Percentiles rank a stretch among this genome's conserved stretches.
phyloP scores from a whole-genome alignment of 2,797 vertebrate species.

The Cyprinella venusta region DNA sequence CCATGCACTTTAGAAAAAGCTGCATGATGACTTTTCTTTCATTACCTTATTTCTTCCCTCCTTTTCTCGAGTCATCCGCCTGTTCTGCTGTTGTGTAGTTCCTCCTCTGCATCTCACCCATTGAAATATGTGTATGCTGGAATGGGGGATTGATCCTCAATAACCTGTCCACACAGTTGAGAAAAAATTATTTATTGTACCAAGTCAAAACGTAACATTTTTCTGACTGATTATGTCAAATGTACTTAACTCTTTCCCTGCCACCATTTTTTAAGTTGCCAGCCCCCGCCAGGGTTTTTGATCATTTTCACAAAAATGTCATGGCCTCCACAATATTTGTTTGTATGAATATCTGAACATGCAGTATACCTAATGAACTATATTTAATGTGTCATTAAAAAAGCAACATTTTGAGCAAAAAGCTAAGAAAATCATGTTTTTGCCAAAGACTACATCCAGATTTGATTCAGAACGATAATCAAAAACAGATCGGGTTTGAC shows the following conservation, averaged over 20 bases:
- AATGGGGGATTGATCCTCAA: constrained; percentile 42
- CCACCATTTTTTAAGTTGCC: too few species aligned
- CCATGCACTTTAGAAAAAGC: constrained; percentile 60
- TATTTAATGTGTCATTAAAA: too few species aligned
- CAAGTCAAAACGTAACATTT: background rate
- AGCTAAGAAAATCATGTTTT: too few species aligned
- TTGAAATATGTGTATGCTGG: constrained; percentile 30
- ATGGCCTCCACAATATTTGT: too few species aligned
- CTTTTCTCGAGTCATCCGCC: background rate
- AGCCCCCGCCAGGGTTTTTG: too few species aligned
- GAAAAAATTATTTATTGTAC: constrained; percentile 1
- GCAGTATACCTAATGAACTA: too few species aligned
- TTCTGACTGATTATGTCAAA: background rate
- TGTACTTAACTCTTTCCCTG: background rate
- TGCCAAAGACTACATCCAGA: too few species aligned
- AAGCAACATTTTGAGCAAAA: too few species aligned
- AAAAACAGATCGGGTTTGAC: too few species aligned
- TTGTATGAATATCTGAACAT: too few species aligned
- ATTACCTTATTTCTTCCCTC: background rate
- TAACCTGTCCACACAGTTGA: constrained; percentile 31
- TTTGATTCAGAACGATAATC: too few species aligned
- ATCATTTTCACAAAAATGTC: too few species aligned
- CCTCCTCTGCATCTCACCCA: constrained; percentile 27
- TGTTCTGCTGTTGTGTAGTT: constrained; percentile 30
- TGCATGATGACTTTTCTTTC: constrained; percentile 51